Percentiles rank a stretch among this genome's conserved stretches.
These are phyloP conservation scores for Rachycentron canadum DNA, from an alignment of 2,797 vertebrate genomes.

Conservation along the genomic window DNA sequence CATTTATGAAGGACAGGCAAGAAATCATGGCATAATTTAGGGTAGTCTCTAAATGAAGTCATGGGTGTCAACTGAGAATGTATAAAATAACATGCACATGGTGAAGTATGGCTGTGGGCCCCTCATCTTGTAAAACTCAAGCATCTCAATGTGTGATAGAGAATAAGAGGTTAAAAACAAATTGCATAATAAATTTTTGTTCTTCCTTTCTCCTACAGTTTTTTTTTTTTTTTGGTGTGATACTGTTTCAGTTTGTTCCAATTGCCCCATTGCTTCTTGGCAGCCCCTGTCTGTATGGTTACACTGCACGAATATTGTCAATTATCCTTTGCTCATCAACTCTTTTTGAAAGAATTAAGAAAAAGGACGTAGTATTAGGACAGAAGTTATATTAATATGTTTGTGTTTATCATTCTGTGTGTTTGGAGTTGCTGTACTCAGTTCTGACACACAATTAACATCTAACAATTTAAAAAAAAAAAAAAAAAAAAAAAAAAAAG, in stretches of 20 bases:
- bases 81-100: constrained; percentile 26
- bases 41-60: constrained; percentile 24
- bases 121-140: constrained; percentile 43
- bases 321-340: not conserved
- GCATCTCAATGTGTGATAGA: constrained; percentile 39
- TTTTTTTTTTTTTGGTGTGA: constrained; percentile 38
- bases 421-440: constrained; percentile 37
- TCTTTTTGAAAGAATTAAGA: constrained; percentile 9
- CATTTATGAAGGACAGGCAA: constrained; percentile 56
- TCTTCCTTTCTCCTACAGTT: constrained; percentile 44
- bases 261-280: constrained; percentile 10
- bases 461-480: constrained; percentile 20
- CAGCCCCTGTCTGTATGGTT: constrained; percentile 3
- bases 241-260: constrained; percentile 44
- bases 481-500: constrained; percentile 5
- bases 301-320: not conserved
- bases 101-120: constrained; percentile 24
- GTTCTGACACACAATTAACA: constrained; percentile 33
- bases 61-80: constrained; percentile 3
- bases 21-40: constrained; percentile 22
- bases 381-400: constrained; percentile 27
- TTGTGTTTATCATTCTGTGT: constrained; percentile 30
- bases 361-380: constrained; percentile 22
- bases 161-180: constrained; percentile 55
- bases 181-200: constrained; percentile 65